Percentiles rank a stretch among this genome's conserved stretches.
These are phyloP conservation scores for Girardinus metallicus DNA, from an alignment of 2,797 vertebrate genomes.

Conservation along the genomic window DNA sequence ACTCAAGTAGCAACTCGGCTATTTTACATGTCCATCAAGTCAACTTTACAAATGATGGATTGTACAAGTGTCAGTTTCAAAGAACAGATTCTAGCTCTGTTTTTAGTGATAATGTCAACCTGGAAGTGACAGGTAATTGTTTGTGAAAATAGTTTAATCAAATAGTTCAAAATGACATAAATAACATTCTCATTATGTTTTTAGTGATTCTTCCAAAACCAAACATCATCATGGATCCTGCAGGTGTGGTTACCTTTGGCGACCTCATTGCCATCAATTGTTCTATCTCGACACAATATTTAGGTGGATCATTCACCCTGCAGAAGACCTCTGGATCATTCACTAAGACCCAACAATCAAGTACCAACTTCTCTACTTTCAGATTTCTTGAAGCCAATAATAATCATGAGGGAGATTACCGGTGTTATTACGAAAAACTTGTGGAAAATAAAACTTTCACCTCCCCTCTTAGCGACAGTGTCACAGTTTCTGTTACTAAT, in stretches of 20 bases:
- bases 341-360: background rate
- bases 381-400: constrained; percentile 1
- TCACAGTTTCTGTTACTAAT: background rate
- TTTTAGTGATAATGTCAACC: background rate
- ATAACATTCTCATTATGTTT: background rate
- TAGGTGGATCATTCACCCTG: background rate
- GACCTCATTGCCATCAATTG: background rate
- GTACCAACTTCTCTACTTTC: background rate
- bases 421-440: background rate
- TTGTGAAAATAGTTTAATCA: background rate
- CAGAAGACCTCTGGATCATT: background rate
- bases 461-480: background rate
- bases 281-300: background rate
- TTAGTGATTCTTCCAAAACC: background rate
- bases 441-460: background rate
- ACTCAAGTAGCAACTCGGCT: background rate
- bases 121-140: background rate
- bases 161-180: background rate
- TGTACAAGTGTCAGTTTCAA: background rate
- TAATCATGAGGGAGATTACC: background rate
- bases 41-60: background rate
- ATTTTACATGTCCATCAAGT: background rate
- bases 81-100: background rate
- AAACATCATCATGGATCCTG: background rate
- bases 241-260: background rate